Evolutionary conservation across 2,797 vertebrate genomes (phyloP).

Genomic region (Pseudomugil tenellus): DNA sequence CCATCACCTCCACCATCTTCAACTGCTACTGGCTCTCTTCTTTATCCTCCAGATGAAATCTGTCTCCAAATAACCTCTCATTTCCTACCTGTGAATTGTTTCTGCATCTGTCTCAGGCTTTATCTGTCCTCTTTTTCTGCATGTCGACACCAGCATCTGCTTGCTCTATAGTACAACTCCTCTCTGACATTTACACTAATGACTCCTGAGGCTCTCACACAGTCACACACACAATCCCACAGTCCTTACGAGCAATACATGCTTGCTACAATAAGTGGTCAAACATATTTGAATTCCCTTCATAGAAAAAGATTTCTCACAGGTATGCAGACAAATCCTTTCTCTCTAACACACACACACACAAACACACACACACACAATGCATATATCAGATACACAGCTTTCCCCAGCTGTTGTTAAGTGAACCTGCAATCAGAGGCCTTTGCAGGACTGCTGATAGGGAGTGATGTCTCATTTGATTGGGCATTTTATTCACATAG

Average conservation of each 20-base stretch:
- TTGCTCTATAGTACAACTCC: slow-evolving; percentile 30
- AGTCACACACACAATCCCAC: slow-evolving; percentile 14
- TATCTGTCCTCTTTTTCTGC: slow-evolving; percentile 17
- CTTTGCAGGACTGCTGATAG: slow-evolving; percentile 43
- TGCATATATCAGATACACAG: slow-evolving; percentile 12
- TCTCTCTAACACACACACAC: background rate
- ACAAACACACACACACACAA: slow-evolving; percentile 1
- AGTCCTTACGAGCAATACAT: slow-evolving; percentile 16
- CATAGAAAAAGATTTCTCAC: slow-evolving; percentile 18
- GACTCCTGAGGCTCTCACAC: slow-evolving; percentile 35
- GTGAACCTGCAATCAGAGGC: slow-evolving; percentile 55
- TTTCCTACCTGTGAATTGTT: slow-evolving; percentile 37
- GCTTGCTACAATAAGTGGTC: slow-evolving; percentile 29
- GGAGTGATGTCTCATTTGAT: slow-evolving; percentile 60
- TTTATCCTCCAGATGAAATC: slow-evolving; percentile 44
- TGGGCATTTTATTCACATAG: slow-evolving; percentile 55
- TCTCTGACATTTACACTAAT: slow-evolving; percentile 58
- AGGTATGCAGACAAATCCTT: slow-evolving; percentile 7
- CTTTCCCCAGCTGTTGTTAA: slow-evolving; percentile 42
- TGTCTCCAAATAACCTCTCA: slow-evolving; percentile 45
- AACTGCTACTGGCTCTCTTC: slow-evolving; percentile 35
- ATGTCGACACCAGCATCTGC: slow-evolving; percentile 36
- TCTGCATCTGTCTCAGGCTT: slow-evolving; percentile 12
- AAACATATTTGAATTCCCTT: slow-evolving; percentile 31
- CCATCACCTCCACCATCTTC: slow-evolving; percentile 40